phyloP scores from a whole-genome alignment of 2,888 invertebrate species.

The Aporophyla lueneburgensis region DNA sequence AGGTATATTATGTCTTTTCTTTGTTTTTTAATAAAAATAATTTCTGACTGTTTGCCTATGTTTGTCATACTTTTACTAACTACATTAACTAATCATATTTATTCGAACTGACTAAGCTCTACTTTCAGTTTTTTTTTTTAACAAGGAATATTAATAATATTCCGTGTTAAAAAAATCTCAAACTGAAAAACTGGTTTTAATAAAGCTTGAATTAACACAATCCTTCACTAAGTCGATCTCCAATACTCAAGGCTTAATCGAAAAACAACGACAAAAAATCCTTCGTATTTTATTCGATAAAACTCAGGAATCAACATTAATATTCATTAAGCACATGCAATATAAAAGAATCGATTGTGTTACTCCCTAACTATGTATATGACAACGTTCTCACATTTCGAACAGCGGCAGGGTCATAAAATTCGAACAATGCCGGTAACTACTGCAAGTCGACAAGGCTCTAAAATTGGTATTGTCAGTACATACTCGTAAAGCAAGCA shows the following conservation, averaged over 20 bases:
- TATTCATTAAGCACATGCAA: conserved; percentile 13
- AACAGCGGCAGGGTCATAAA: conserved; percentile 74
- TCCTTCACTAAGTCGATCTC: neutral
- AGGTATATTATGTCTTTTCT: neutral
- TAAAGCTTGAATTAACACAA: neutral
- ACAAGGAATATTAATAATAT: neutral
- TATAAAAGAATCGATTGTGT: conserved; percentile 19
- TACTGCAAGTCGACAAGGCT: conserved; percentile 81
- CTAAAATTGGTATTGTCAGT: conserved; percentile 85
- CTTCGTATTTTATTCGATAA: neutral
- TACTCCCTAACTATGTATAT: conserved; percentile 45
- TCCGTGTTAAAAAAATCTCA: too few relatives aligned
- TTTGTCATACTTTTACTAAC: neutral
- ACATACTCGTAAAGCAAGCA: conserved; percentile 82
- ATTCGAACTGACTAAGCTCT: neutral
- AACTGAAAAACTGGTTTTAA: too few relatives aligned
- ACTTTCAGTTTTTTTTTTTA: neutral
- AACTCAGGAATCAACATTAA: neutral
- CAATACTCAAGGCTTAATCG: neutral
- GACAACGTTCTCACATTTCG: conserved; percentile 69
- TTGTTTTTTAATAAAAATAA: neutral
- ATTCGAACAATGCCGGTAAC: conserved; percentile 81
- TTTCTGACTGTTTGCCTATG: neutral
- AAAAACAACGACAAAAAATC: neutral
- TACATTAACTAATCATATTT: neutral